Percentiles rank a stretch among this genome's conserved stretches.
Evolutionary conservation across 1,140 invertebrate genomes (phyloP).

Genomic region (Pollicipes pollicipes): DNA sequence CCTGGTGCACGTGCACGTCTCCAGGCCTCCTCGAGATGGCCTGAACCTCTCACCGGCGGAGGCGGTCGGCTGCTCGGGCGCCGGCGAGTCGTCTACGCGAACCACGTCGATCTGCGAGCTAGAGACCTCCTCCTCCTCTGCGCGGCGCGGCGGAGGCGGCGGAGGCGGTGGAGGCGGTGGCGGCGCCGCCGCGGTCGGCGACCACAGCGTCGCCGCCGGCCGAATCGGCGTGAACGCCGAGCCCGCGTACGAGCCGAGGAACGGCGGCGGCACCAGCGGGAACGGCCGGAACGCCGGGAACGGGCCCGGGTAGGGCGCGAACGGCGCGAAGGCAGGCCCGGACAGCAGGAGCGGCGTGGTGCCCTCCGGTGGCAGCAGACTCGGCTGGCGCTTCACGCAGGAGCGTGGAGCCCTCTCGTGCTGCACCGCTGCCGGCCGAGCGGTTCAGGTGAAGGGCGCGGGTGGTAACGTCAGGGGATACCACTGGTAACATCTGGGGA

Average conservation of each 20-base stretch:
- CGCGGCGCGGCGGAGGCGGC: constrained; percentile 3
- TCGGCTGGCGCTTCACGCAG: constrained; percentile 23
- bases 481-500: no score
- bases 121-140: constrained; percentile 10
- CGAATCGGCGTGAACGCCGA: constrained; percentile 18
- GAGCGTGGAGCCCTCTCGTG: constrained; percentile 63
- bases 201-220: constrained; percentile 7
- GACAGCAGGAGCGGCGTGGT: constrained; percentile 18
- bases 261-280: constrained; percentile 4
- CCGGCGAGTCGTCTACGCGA: no score
- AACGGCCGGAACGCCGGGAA: constrained; percentile 8
- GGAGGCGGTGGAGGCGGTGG: no score
- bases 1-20: no score
- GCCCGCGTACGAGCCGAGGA: constrained; percentile 10
- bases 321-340: constrained; percentile 21
- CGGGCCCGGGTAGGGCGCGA: constrained; percentile 16
- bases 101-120: constrained; percentile 9
- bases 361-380: constrained; percentile 19
- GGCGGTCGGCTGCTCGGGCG: no score
- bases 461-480: no score
- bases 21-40: no score
- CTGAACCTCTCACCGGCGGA: no score
- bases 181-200: neutral
- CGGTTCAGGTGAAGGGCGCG: no score
- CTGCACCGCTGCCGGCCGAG: constrained; percentile 49